These are phyloP conservation scores for Loxodonta africana DNA, from an alignment of 2,113 vertebrate species.

Conservation along the genomic window DNA sequence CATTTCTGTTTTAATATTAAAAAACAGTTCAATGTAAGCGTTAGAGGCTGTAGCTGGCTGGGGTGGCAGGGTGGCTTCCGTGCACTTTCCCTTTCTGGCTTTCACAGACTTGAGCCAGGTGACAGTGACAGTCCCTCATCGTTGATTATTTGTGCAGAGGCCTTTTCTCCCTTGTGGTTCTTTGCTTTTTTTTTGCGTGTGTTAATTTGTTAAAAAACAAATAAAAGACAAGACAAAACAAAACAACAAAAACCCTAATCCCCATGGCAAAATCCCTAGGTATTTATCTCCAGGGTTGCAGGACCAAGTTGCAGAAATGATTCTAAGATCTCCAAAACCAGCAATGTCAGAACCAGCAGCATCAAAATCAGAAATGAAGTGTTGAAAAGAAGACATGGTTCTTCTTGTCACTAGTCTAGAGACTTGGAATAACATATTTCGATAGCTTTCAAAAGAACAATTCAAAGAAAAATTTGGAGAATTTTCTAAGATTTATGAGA, in stretches of 20 bases:
- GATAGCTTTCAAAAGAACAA: not conserved
- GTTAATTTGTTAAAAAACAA: not conserved
- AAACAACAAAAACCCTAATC: not conserved
- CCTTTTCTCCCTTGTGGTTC: slow-evolving; percentile 80
- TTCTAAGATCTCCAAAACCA: not conserved
- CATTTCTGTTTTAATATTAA: slow-evolving; percentile 69
- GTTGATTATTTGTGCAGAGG: slow-evolving; percentile 77
- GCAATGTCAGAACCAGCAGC: not conserved
- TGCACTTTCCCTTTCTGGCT: slow-evolving; percentile 69
- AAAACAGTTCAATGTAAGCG: slow-evolving; percentile 75
- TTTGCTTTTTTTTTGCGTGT: not conserved
- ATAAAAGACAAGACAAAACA: not conserved
- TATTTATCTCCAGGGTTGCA: not conserved
- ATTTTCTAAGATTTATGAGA: slow-evolving; percentile 32
- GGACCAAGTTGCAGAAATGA: not conserved
- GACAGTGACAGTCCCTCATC: slow-evolving; percentile 69
- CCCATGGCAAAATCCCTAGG: not conserved
- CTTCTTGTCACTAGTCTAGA: not conserved
- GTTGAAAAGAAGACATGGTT: not conserved
- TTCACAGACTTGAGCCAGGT: not conserved
- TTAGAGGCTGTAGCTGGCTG: slow-evolving; percentile 79
- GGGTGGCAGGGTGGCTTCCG: slow-evolving; percentile 72
- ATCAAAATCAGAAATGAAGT: not conserved
- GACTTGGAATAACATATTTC: not conserved
- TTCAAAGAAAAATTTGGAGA: not conserved